phyloP scores from a whole-genome alignment of 2,888 invertebrate genomes.

The Drosophila maculinotata region DNA sequence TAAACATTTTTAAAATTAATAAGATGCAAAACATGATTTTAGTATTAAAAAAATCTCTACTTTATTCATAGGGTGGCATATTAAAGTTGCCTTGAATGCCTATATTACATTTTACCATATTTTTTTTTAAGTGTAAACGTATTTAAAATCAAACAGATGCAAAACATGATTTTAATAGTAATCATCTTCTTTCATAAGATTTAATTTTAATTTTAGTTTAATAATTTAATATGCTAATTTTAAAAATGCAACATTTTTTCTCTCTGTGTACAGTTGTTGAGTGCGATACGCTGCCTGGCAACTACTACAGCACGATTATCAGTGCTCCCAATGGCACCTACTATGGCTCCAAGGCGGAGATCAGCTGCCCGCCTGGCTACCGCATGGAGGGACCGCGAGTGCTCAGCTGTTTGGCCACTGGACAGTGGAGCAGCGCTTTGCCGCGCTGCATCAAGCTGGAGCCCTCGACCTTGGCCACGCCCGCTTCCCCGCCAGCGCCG shows the following conservation, averaged over 20 bases:
- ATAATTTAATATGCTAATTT: too few species aligned
- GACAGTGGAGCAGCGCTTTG: conserved; percentile 91
- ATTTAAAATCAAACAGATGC: too few species aligned
- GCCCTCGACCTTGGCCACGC: conserved; percentile 82
- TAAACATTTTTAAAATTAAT: too few species aligned
- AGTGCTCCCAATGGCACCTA: conserved; percentile 89
- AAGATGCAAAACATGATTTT: too few species aligned
- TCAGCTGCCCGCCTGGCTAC: conserved; percentile 90
- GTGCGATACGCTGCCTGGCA: conserved; percentile 89
- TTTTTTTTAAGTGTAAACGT: too few species aligned
- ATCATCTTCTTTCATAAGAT: too few species aligned
- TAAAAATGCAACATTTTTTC: not conserved
- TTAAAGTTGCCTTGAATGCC: too few species aligned
- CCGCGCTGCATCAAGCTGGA: conserved; percentile 91
- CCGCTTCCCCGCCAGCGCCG: conserved; percentile 49
- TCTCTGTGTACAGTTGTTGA: conserved; percentile 87
- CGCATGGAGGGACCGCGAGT: conserved; percentile 89
- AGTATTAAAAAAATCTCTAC: too few species aligned
- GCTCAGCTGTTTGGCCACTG: conserved; percentile 90
- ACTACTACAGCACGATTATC: conserved; percentile 85
- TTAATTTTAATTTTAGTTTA: too few species aligned
- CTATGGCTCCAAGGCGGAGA: conserved; percentile 91
- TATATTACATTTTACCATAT: too few species aligned
- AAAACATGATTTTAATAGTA: too few species aligned
- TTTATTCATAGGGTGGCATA: too few species aligned